Percentiles rank a stretch among this genome's conserved stretches.
Evolutionary conservation across 1,140 invertebrate species (phyloP).

Genomic region (Lordiphosa mommai): DNA sequence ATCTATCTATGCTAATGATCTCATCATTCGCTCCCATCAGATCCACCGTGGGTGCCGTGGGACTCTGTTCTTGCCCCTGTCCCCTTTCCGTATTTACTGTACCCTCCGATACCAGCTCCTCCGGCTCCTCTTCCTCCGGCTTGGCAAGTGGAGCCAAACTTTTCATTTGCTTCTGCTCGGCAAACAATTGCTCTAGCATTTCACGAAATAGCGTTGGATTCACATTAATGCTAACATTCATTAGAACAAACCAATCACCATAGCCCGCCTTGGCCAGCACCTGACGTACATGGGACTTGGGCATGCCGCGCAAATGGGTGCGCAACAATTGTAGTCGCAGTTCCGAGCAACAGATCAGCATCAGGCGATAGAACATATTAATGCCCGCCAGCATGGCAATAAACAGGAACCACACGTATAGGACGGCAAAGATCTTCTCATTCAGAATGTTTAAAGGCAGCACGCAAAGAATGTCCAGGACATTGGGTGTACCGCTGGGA

Average conservation of each 20-base stretch:
- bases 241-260: constrained; percentile 86
- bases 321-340: constrained; percentile 80
- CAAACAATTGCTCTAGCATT: constrained; percentile 70
- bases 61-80: background rate
- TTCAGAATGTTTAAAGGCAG: constrained; percentile 89
- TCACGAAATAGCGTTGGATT: constrained; percentile 83
- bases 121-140: background rate
- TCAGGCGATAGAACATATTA: constrained; percentile 82
- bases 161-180: background rate
- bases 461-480: constrained; percentile 86
- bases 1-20: constrained; percentile 40
- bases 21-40: constrained; percentile 30
- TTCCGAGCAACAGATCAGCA: constrained; percentile 55
- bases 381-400: constrained; percentile 84
- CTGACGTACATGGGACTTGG: constrained; percentile 41
- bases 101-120: background rate
- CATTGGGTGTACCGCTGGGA: constrained; percentile 83
- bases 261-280: constrained; percentile 70
- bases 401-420: constrained; percentile 90
- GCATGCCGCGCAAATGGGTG: constrained; percentile 79
- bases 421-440: constrained; percentile 88
- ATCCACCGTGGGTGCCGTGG: constrained; percentile 8
- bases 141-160: constrained; percentile 1
- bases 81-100: no score
- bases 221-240: constrained; percentile 85